Percentiles rank a stretch among this genome's conserved stretches.
phyloP scores from a whole-genome alignment of 2,888 invertebrate genomes.

The Augochlorella aurata region DNA sequence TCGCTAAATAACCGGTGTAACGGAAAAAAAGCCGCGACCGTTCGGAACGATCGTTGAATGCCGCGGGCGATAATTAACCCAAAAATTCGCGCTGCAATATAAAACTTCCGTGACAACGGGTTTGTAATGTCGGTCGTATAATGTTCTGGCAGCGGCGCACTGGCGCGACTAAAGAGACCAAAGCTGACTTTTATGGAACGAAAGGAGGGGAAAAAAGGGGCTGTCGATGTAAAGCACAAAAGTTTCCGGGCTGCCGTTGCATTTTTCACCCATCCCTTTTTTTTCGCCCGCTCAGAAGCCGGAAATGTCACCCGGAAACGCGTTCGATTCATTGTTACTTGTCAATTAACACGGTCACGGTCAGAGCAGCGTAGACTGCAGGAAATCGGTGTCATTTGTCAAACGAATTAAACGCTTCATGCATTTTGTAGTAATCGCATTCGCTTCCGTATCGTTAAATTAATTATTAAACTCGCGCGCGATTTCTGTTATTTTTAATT shows the following conservation, averaged over 20 bases:
- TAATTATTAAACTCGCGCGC: too few species aligned
- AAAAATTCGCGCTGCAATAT: conserved; percentile 53
- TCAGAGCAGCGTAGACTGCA: not conserved
- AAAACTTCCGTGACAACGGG: conserved; percentile 58
- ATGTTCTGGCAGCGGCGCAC: conserved; percentile 54
- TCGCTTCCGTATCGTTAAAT: too few species aligned
- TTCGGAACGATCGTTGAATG: conserved; percentile 45
- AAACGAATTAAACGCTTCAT: not conserved
- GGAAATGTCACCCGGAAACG: conserved; percentile 5
- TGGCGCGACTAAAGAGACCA: conserved; percentile 14
- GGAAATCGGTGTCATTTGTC: not conserved
- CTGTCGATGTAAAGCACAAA: conserved; percentile 32
- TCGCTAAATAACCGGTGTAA: conserved; percentile 21
- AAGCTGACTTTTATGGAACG: conserved; percentile 32
- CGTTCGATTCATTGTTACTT: not conserved
- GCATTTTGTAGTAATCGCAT: too few species aligned
- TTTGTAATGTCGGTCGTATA: conserved; percentile 57
- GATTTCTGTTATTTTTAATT: too few species aligned
- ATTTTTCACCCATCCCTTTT: not conserved
- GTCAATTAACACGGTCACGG: not conserved
- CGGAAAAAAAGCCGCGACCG: conserved; percentile 1
- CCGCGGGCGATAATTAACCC: conserved; percentile 58
- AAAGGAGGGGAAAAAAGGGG: not conserved
- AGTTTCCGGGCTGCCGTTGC: conserved; percentile 11
- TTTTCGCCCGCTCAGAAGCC: not conserved